Evolutionary conservation across 2,888 invertebrate genomes (phyloP).

Genomic region (Antitype chi): DNA sequence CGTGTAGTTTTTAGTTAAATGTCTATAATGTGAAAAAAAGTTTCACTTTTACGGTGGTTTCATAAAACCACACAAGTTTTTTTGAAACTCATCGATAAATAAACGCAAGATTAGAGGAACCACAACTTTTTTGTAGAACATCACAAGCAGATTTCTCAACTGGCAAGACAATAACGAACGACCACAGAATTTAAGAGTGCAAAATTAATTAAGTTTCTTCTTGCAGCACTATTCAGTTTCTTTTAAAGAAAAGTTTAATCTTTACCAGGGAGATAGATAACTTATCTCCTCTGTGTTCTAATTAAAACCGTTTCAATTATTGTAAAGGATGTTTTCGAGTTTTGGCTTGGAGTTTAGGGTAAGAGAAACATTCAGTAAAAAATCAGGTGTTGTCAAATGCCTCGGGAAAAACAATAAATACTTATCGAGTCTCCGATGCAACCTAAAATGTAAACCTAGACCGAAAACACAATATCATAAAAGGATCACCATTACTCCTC

Average conservation of each 20-base stretch:
- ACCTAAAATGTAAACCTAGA: not conserved
- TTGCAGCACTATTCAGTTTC: slow-evolving; percentile 42
- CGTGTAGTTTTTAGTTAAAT: no score
- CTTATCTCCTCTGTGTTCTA: slow-evolving; percentile 48
- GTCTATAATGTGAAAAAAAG: no score
- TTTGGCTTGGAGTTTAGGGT: not conserved
- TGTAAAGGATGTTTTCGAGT: slow-evolving; percentile 7
- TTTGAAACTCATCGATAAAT: slow-evolving; percentile 22
- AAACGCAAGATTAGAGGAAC: slow-evolving; percentile 14
- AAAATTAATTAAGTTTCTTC: slow-evolving; percentile 67
- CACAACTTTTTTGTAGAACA: slow-evolving; percentile 53
- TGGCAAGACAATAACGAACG: slow-evolving; percentile 59
- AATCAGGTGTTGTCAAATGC: not conserved
- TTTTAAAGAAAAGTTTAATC: slow-evolving; percentile 59
- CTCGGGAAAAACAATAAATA: not conserved
- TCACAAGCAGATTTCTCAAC: slow-evolving; percentile 47
- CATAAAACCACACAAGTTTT: no score
- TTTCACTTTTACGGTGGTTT: no score
- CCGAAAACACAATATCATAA: not conserved
- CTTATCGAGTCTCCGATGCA: no score
- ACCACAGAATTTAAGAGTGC: slow-evolving; percentile 46
- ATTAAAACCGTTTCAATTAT: slow-evolving; percentile 47
- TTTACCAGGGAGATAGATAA: slow-evolving; percentile 57
- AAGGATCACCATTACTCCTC: not conserved
- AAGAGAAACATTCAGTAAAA: not conserved